Conservation (phyloP, 2,113 vertebrate species). For the Euleptes europaea region DNA sequence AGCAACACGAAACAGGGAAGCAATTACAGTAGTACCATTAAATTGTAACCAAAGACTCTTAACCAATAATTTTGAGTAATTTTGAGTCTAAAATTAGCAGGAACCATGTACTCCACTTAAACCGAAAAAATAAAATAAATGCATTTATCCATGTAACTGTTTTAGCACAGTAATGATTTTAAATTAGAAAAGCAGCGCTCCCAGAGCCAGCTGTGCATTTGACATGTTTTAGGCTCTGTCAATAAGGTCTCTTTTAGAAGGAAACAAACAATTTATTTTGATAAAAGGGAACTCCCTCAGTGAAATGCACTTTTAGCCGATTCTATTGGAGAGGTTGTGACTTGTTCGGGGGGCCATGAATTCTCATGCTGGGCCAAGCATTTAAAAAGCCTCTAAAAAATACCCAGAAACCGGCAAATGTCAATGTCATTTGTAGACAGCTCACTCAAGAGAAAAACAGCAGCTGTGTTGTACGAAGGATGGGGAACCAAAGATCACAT, state of each 20-base stretch:
- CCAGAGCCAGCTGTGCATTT: neutral
- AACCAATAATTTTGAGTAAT: neutral
- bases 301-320: constrained; percentile 43
- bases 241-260: neutral
- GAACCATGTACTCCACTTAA: neutral
- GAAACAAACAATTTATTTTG: neutral
- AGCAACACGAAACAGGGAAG: neutral
- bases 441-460: constrained; percentile 9
- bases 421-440: constrained; percentile 7
- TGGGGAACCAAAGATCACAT: neutral
- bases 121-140: neutral
- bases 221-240: neutral
- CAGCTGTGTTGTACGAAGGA: neutral
- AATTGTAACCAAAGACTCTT: neutral
- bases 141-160: neutral
- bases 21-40: neutral
- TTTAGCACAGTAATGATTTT: neutral
- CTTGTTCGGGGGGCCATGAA: constrained; percentile 40
- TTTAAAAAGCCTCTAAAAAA: constrained; percentile 36
- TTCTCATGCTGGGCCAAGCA: neutral
- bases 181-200: neutral
- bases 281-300: constrained; percentile 66
- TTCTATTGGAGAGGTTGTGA: constrained; percentile 16
- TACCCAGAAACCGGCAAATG: constrained; percentile 43
- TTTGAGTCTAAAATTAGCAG: neutral